A percentile compares a stretch with the other conserved stretches of the same genome.
phyloP scores from a whole-genome alignment of 2,888 invertebrate species.

The Graphium colonna region DNA sequence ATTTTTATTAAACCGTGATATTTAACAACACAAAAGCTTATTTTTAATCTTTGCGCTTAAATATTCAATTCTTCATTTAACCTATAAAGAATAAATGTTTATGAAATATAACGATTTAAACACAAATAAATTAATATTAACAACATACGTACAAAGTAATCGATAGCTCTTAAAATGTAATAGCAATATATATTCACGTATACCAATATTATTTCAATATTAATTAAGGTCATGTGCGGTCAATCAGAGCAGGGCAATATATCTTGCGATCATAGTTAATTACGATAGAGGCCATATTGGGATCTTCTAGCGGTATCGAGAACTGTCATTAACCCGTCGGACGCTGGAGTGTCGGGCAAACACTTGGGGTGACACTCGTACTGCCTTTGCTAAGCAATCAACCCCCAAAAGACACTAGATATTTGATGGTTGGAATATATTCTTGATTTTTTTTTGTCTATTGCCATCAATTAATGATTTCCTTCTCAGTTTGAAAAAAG shows the following conservation, averaged over 20 bases:
- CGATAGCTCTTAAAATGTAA: not conserved
- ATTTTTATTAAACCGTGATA: too few species aligned
- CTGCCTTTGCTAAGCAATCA: constrained; percentile 21
- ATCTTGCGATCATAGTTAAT: constrained; percentile 46
- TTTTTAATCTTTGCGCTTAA: too few species aligned
- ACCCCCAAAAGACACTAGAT: not conserved
- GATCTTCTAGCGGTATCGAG: constrained; percentile 36
- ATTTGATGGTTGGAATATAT: not conserved
- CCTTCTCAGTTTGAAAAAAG: too few species aligned
- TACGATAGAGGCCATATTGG: constrained; percentile 47
- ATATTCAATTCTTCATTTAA: too few species aligned
- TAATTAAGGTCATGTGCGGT: not conserved
- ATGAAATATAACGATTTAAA: too few species aligned
- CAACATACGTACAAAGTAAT: too few species aligned
- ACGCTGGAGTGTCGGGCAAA: constrained; percentile 59
- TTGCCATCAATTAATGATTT: too few species aligned
- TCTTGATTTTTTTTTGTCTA: too few species aligned
- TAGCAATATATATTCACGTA: not conserved
- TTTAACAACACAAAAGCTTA: too few species aligned
- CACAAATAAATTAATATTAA: too few species aligned
- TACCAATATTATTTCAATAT: not conserved
- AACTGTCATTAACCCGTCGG: constrained; percentile 65
- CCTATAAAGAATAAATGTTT: too few species aligned
- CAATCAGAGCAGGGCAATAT: constrained; percentile 2
- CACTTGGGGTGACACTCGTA: constrained; percentile 43